Evolutionary conservation across 1,140 invertebrate genomes (phyloP).

Genomic region (Magallana angulata): DNA sequence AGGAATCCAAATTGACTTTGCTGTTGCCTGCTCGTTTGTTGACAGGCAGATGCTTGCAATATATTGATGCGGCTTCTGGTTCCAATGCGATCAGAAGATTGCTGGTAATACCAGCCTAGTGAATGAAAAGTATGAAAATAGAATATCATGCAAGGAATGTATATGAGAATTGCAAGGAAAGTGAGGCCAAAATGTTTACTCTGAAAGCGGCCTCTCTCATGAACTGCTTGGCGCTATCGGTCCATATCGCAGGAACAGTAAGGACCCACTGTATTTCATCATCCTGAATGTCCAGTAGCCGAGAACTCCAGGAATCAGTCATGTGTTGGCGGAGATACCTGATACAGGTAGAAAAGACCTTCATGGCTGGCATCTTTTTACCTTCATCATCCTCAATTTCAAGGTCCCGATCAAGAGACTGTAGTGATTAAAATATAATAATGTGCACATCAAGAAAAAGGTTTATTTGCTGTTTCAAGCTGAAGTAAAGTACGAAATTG

Average conservation of each 20-base stretch:
- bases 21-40: neutral
- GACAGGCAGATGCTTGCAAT: conserved; percentile 43
- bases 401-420: conserved; percentile 34
- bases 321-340: conserved; percentile 51
- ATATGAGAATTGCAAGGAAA: no score
- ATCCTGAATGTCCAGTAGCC: conserved; percentile 19
- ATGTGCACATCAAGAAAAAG: neutral
- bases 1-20: neutral
- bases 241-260: conserved; percentile 43
- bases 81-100: conserved; percentile 43
- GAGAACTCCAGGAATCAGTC: neutral
- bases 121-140: neutral
- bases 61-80: conserved; percentile 48
- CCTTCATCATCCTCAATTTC: conserved; percentile 51
- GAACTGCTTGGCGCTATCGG: conserved; percentile 45
- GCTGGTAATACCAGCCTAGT: conserved; percentile 39
- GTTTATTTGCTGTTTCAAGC: neutral
- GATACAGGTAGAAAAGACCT: conserved; percentile 56
- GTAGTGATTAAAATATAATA: neutral
- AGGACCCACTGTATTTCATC: conserved; percentile 47
- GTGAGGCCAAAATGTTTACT: neutral
- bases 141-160: neutral
- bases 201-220: conserved; percentile 46
- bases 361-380: conserved; percentile 55
- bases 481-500: neutral